A percentile compares a stretch with the other conserved stretches of the same genome.
Evolutionary conservation across 2,113 vertebrate species (phyloP).

Genomic region (Fulmarus glacialis): DNA sequence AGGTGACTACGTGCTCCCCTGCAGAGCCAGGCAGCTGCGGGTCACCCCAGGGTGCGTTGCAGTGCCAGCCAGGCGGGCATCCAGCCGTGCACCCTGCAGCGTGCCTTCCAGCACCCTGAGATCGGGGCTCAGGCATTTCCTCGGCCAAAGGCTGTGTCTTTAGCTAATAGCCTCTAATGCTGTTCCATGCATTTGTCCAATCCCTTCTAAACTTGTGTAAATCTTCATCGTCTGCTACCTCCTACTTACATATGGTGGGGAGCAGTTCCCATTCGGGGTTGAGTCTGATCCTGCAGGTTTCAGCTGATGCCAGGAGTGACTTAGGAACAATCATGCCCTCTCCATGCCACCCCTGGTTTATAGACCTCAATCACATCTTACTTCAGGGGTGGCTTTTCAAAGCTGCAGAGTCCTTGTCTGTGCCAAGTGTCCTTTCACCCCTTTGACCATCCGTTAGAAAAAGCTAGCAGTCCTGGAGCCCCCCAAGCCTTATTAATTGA

Average conservation of each 20-base stretch:
- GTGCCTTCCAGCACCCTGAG: background rate
- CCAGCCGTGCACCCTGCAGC: background rate
- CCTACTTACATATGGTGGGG: background rate
- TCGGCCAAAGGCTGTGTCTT: background rate
- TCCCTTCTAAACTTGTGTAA: background rate
- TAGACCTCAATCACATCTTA: background rate
- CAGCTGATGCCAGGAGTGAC: background rate
- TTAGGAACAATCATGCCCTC: background rate
- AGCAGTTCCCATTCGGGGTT: background rate
- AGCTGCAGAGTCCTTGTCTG: background rate
- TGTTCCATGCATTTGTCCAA: no score
- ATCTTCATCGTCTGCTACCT: background rate
- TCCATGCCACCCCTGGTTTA: background rate
- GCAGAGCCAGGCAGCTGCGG: background rate
- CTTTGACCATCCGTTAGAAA: background rate
- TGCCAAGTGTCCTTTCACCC: background rate
- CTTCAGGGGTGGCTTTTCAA: background rate
- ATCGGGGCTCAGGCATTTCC: background rate
- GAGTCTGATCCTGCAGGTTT: background rate
- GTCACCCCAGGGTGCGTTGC: background rate
- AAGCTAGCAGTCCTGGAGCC: background rate
- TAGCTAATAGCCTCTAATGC: background rate
- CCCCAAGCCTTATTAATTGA: background rate
- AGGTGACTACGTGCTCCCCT: accelerated
- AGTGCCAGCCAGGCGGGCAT: accelerated